Base-by-base conservation (phyloP, 2,797 vertebrate genomes). In the Sebastes vulpes region DNA sequence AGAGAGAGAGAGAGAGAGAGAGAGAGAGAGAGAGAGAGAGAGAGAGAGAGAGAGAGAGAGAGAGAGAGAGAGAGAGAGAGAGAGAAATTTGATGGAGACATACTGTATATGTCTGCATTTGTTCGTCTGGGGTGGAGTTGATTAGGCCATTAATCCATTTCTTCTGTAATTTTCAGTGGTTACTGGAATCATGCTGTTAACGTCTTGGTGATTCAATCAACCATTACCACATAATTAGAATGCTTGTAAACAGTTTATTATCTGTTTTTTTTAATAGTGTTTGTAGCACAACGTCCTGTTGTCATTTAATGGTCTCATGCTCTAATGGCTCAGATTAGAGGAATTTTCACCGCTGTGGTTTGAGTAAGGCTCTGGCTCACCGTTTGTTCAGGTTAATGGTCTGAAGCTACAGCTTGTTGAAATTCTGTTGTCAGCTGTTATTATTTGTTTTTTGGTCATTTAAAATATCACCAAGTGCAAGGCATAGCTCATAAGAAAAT, bases 341-440 rank as follows among this genome's bases (percentile, higher is more conserved):
- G 1, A 35, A n/a, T 60, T 54, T 68, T 67, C n/a, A 52, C 20
- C 14, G 69, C 42, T 70, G 25, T 28, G 6, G 42, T 52, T 57
- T 74, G 16, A 61, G 48, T 5, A 14, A n/a, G 11, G 11, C 54
- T 72, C 31, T 12, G 14, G 31, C 35, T 83, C 12, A 8, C 20
- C 4, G 12, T 80, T 31, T 69, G 25, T 64, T 72, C 7, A 80
- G 11, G 50, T 53, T 67, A 38, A 69, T 52, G 23, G 42, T 60
- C 14, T 64, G 2, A 52, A 57, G 16, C 21, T 31, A 28, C 23
- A 25, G 48, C 10, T 67, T 60, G 16, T 53, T 74, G 6, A 64
- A 58, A 64, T 64, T 58, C 5, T 48, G 9, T 21, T 58, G 9
- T 64, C 42, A 9, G 25, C 9, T 59, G 3, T 57, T 48, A 32